Percentiles rank a stretch among this genome's conserved stretches.
These are phyloP conservation scores for Passer domesticus DNA, from an alignment of 2,113 vertebrate species.

Conservation along the genomic window DNA sequence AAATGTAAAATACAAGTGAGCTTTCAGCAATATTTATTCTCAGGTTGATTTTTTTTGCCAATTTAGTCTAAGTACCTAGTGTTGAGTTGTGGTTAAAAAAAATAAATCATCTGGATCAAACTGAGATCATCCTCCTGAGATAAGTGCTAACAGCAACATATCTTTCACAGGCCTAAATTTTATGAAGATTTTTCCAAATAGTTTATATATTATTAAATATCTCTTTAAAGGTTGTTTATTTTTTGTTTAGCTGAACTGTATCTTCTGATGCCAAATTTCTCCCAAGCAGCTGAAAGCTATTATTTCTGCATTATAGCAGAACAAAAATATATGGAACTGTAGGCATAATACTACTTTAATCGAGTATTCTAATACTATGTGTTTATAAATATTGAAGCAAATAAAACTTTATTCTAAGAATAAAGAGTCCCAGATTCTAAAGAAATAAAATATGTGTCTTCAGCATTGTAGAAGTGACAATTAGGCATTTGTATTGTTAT, in stretches of 20 bases:
- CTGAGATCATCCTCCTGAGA: neutral
- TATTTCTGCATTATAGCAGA: neutral
- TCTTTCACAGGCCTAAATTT: neutral
- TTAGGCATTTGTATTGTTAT: neutral
- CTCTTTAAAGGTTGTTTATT: neutral
- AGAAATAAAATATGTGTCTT: neutral
- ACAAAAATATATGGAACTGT: neutral
- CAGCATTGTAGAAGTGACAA: neutral
- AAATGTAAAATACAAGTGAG: neutral
- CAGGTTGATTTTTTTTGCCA: neutral
- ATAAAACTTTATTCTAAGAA: neutral
- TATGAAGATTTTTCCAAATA: neutral
- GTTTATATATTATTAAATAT: neutral
- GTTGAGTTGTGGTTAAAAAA: neutral
- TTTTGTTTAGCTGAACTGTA: neutral
- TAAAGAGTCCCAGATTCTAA: neutral
- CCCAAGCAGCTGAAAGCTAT: slow-evolving; percentile 15
- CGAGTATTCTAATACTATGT: neutral
- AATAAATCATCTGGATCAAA: neutral
- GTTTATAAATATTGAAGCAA: neutral
- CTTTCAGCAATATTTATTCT: slow-evolving; percentile 22
- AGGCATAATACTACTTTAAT: neutral
- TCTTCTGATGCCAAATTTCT: slow-evolving; percentile 26
- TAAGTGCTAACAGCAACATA: neutral
- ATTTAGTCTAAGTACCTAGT: neutral